A percentile compares a stretch with the other conserved stretches of the same genome.
These are phyloP conservation scores for Dinothrombium tinctorium DNA, from an alignment of 1,140 invertebrate genomes.

Conservation along the genomic window DNA sequence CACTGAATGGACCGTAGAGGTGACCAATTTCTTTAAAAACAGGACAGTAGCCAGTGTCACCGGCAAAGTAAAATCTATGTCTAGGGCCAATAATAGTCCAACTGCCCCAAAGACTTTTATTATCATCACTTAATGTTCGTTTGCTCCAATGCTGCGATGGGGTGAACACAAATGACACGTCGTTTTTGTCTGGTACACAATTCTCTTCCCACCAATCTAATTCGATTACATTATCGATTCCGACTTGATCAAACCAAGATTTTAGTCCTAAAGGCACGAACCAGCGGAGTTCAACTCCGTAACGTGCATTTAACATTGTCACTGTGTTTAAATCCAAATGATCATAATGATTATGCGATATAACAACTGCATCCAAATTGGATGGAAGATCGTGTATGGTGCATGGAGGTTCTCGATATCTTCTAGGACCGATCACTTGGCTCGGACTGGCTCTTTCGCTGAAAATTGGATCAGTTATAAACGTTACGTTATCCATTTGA, in stretches of 20 bases:
- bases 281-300: conserved; percentile 22
- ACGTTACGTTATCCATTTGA: conserved; percentile 22
- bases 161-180: conserved; percentile 23
- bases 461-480: conserved; percentile 21
- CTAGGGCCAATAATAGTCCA: conserved; percentile 23
- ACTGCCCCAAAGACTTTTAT: conserved; percentile 25
- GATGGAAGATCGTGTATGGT: conserved; percentile 23
- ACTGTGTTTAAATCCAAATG: conserved; percentile 25
- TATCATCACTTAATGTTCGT: conserved; percentile 20
- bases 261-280: conserved; percentile 23
- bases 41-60: conserved; percentile 4
- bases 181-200: conserved; percentile 15
- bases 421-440: conserved; percentile 17
- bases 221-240: conserved; percentile 23
- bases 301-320: conserved; percentile 18
- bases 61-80: conserved; percentile 12
- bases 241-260: conserved; percentile 19
- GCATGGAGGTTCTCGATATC: conserved; percentile 24
- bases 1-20: conserved; percentile 25
- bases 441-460: conserved; percentile 16
- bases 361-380: conserved; percentile 25
- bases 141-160: conserved; percentile 29
- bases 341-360: conserved; percentile 31
- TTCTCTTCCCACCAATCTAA: conserved; percentile 26
- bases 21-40: conserved; percentile 19